Evolutionary conservation across 2,113 vertebrate species (phyloP).

Genomic region (Illadopsis cleaveri): DNA sequence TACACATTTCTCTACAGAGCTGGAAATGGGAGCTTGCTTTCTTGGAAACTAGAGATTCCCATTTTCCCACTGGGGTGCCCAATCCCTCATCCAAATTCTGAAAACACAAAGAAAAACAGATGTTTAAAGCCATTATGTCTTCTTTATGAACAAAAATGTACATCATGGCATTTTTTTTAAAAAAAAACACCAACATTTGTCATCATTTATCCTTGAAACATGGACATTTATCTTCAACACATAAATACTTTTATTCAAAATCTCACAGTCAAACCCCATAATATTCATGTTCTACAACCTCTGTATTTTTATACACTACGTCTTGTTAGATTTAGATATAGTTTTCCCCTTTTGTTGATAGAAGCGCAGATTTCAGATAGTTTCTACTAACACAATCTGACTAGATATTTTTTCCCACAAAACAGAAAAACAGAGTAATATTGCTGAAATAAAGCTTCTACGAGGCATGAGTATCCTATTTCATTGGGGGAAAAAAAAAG

Average conservation of each 20-base stretch:
- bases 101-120: not conserved
- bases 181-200: not conserved
- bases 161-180: not conserved
- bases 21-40: not conserved
- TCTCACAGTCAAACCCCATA: not conserved
- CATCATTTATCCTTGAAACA: fast-evolving
- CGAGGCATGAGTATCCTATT: not conserved
- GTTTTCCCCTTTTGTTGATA: not conserved
- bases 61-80: not conserved
- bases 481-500: not conserved
- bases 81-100: not conserved
- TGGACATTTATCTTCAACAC: not conserved
- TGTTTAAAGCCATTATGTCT: not conserved
- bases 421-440: not conserved
- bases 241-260: not conserved
- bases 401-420: not conserved
- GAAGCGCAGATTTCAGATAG: not conserved
- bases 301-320: not conserved
- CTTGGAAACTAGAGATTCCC: not conserved
- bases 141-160: not conserved
- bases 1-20: not conserved
- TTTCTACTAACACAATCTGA: not conserved
- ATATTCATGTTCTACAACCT: not conserved
- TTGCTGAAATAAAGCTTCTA: not conserved
- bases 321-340: not conserved